Conservation (phyloP, 2,797 vertebrate genomes). For the Epinephelus malabaricus region DNA sequence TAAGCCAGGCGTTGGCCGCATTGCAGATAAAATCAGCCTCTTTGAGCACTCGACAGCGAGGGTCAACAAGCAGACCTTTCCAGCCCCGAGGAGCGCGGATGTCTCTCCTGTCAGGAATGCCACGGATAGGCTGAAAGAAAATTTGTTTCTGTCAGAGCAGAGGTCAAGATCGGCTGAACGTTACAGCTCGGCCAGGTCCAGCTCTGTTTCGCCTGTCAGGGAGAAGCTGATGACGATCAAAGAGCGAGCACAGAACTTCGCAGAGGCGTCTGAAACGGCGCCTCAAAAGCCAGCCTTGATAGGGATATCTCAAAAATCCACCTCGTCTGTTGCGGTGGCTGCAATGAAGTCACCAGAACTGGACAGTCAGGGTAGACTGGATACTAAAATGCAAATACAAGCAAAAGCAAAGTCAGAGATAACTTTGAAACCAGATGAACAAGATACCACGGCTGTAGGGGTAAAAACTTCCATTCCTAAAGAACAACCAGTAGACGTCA, state of each 20-base stretch:
- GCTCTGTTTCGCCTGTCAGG: constrained; percentile 51
- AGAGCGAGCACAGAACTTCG: constrained; percentile 68
- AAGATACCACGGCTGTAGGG: constrained; percentile 16
- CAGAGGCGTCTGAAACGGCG: not conserved
- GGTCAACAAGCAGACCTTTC: constrained; percentile 70
- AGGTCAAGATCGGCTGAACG: constrained; percentile 70
- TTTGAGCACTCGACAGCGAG: constrained; percentile 86
- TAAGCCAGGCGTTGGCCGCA: constrained; percentile 77
- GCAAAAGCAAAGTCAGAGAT: constrained; percentile 37
- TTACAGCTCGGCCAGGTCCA: constrained; percentile 7
- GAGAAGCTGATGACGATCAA: constrained; percentile 62
- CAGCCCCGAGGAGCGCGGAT: constrained; percentile 80
- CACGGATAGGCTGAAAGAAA: constrained; percentile 83
- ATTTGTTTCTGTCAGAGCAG: constrained; percentile 38
- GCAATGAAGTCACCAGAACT: constrained; percentile 53
- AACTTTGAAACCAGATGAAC: constrained; percentile 66
- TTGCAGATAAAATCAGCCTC: constrained; percentile 92
- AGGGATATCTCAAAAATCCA: constrained; percentile 56
- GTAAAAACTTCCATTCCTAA: constrained; percentile 31
- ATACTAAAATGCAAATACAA: constrained; percentile 41
- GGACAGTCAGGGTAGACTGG: constrained; percentile 74
- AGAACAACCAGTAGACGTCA: constrained; percentile 36
- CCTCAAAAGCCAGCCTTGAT: constrained; percentile 44
- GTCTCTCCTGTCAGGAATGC: constrained; percentile 82
- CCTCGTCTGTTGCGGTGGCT: not conserved